Percentiles rank a stretch among this genome's conserved stretches.
phyloP scores from a whole-genome alignment of 1,140 invertebrate genomes.

The Orchestia grillus region DNA sequence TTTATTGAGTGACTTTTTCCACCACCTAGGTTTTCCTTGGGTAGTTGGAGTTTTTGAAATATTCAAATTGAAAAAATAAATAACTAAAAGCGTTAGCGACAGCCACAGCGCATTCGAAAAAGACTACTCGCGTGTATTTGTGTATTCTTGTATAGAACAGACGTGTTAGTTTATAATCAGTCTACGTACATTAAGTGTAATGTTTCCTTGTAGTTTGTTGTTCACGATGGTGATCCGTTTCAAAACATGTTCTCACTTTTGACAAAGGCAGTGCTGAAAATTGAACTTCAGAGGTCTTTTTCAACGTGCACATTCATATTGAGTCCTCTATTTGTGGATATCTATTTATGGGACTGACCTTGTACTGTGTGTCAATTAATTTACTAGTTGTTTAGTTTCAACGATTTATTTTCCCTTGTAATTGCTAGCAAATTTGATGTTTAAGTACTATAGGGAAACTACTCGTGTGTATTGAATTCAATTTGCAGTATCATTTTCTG shows the following conservation, averaged over 20 bases:
- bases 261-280: neutral
- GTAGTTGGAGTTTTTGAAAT: no score
- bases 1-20: no score
- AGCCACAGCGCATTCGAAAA: no score
- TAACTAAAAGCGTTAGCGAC: no score
- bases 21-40: no score
- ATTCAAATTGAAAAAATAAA: no score
- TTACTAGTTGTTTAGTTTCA: neutral
- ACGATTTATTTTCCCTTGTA: neutral
- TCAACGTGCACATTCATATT: neutral
- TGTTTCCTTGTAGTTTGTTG: no score
- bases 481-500: neutral
- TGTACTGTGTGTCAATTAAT: neutral
- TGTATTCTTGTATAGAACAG: no score
- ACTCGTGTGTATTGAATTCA: neutral
- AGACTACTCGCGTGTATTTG: no score
- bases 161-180: no score
- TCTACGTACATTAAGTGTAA: no score
- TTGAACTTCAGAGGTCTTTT: neutral
- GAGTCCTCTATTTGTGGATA: neutral
- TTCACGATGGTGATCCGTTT: no score
- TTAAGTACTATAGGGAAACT: neutral
- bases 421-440: neutral
- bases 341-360: neutral
- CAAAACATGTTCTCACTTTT: neutral